Conservation (phyloP, 1,140 invertebrate genomes). For the Nomia melanderi region DNA sequence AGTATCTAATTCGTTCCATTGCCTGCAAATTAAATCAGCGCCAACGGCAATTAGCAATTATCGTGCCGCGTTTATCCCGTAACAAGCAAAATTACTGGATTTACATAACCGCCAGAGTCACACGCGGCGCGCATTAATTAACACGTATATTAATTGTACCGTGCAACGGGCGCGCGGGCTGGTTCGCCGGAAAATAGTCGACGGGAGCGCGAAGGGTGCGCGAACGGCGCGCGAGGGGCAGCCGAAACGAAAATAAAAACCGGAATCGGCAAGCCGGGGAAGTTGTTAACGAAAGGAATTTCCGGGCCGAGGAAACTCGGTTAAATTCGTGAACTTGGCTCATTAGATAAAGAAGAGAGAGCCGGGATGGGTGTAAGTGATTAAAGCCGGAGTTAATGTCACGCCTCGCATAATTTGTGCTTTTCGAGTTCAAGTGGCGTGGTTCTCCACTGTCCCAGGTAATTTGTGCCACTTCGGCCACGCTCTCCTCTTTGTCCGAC, state of each 20-base stretch:
- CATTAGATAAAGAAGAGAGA: conserved; percentile 12
- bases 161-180: no score
- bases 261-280: conserved; percentile 2
- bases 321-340: conserved; percentile 32
- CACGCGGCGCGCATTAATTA: conserved; percentile 16
- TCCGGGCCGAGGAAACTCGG: neutral
- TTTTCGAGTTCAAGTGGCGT: neutral
- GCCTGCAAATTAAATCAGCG: neutral
- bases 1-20: no score
- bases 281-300: neutral
- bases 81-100: conserved; percentile 15
- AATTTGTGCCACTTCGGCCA: neutral
- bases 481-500: neutral
- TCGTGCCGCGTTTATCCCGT: neutral
- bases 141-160: conserved; percentile 20
- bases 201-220: neutral
- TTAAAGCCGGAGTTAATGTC: conserved; percentile 23
- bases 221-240: neutral
- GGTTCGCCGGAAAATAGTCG: neutral
- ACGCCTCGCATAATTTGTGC: conserved; percentile 34
- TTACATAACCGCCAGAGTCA: conserved; percentile 1
- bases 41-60: neutral
- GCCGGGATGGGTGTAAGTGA: neutral
- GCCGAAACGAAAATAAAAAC: neutral
- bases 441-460: neutral